These are phyloP conservation scores for Holothuria scabra DNA, from an alignment of 53 echinoderm and acorn worm species.

Conservation along the genomic window DNA sequence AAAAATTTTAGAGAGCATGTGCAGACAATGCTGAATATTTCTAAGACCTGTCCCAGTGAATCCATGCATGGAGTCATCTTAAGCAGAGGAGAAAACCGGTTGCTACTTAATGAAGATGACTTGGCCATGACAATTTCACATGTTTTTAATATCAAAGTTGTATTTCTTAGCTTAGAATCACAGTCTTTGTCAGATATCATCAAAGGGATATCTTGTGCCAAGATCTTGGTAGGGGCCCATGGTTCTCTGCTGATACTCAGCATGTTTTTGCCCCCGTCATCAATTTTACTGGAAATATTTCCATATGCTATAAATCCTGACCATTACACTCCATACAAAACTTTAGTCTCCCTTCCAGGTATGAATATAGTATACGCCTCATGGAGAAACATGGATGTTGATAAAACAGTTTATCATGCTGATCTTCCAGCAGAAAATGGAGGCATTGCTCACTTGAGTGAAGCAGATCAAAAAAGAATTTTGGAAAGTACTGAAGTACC, in stretches of 20 bases:
- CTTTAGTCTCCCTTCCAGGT: constrained; percentile 67
- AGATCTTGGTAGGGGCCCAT: constrained; percentile 79
- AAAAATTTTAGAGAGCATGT: constrained; percentile 68
- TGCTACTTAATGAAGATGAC: constrained; percentile 92
- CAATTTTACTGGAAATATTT: constrained; percentile 80
- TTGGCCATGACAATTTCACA: constrained; percentile 62
- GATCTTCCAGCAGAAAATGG: constrained; percentile 72
- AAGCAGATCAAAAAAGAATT: constrained; percentile 63
- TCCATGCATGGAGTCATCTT: constrained; percentile 57
- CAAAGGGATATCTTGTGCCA: constrained; percentile 67
- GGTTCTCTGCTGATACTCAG: constrained; percentile 85
- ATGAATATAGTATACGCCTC: constrained; percentile 71
- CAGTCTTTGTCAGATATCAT: constrained; percentile 61
- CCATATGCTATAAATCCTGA: constrained; percentile 93
- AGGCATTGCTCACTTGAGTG: constrained; percentile 76
- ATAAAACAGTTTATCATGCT: constrained; percentile 72
- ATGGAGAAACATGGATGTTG: constrained; percentile 76
- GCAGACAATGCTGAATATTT: constrained; percentile 43
- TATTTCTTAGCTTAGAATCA: constrained; percentile 75
- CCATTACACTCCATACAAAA: constrained; percentile 95
- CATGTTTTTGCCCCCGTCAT: constrained; percentile 77
- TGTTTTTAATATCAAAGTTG: constrained; percentile 59
- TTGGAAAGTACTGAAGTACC: constrained; percentile 74
- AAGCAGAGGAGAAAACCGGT: constrained; percentile 71
- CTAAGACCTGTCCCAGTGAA: background rate